Percentiles rank a stretch among this genome's conserved stretches.
Conservation (phyloP, 2,797 vertebrate genomes). For the Scleropages formosus region DNA sequence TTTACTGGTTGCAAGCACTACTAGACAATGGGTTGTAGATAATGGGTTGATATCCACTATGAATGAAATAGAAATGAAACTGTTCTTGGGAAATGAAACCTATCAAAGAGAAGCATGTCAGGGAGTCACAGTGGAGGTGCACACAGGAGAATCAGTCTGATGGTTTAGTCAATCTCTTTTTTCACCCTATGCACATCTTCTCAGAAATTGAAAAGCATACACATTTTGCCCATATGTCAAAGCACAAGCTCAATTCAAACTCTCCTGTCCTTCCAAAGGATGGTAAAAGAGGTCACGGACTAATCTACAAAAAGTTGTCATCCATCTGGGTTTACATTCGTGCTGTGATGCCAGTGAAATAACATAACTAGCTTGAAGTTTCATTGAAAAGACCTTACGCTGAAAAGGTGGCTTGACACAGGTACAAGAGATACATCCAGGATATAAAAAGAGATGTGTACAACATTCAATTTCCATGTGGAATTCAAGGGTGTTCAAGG, state of each 20-base stretch:
- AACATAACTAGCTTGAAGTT: background rate
- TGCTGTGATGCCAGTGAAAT: too few species aligned
- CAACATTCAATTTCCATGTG: too few species aligned
- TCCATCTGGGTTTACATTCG: background rate
- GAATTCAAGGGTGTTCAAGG: too few species aligned
- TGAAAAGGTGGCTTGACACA: background rate
- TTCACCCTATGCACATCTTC: background rate
- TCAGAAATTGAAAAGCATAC: background rate
- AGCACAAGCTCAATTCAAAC: too few species aligned
- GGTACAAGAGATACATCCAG: too few species aligned
- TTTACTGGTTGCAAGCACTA: background rate
- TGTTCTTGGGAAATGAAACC: slow-evolving; percentile 25
- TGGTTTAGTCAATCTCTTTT: too few species aligned
- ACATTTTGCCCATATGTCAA: too few species aligned
- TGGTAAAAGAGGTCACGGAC: too few species aligned
- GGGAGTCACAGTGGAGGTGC: background rate
- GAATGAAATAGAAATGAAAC: slow-evolving; percentile 28
- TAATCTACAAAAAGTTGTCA: too few species aligned
- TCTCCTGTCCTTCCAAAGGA: too few species aligned
- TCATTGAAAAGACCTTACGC: too few species aligned
- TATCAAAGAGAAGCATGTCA: background rate
- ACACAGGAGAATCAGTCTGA: slow-evolving; percentile 12
- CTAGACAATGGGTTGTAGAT: background rate
- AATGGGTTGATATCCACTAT: background rate
- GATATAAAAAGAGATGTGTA: too few species aligned